These are phyloP conservation scores for Melinaea marsaeus DNA, from an alignment of 2,888 invertebrate species.

Conservation along the genomic window DNA sequence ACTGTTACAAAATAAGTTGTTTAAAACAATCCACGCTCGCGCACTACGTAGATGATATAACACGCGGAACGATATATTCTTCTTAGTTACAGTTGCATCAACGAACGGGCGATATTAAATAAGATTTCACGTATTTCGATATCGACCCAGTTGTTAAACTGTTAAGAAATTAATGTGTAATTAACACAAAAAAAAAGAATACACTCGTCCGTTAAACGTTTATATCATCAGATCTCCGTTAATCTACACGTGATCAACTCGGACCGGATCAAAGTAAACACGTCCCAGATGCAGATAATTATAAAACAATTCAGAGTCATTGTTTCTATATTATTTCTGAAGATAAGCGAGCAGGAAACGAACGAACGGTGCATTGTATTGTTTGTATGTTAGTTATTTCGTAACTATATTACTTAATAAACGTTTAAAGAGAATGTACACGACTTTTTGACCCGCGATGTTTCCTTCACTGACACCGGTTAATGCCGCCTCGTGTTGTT, in stretches of 20 bases:
- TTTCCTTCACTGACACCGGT: neutral
- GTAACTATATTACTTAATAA: constrained; percentile 38
- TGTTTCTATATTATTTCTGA: constrained; percentile 54
- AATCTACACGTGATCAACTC: neutral
- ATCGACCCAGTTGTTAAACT: constrained; percentile 25
- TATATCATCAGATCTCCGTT: no score
- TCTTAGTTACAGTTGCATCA: constrained; percentile 13
- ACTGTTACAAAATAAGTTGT: constrained; percentile 12
- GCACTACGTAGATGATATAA: constrained; percentile 24
- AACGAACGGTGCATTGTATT: constrained; percentile 54
- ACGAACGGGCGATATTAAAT: constrained; percentile 8
- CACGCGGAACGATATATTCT: constrained; percentile 12
- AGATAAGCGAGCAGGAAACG: constrained; percentile 60
- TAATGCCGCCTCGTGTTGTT: neutral
- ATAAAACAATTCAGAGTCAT: constrained; percentile 57
- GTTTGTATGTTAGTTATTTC: constrained; percentile 53
- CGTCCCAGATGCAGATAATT: constrained; percentile 44
- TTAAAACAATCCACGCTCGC: constrained; percentile 17
- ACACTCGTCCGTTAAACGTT: no score
- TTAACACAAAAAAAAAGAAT: neutral
- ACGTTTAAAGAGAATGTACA: constrained; percentile 5
- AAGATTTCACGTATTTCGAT: constrained; percentile 9
- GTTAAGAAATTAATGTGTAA: constrained; percentile 12
- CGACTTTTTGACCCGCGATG: constrained; percentile 33
- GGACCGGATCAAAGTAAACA: constrained; percentile 30